Conservation (phyloP, 1,140 invertebrate genomes). For the Meteorus sp. region DNA sequence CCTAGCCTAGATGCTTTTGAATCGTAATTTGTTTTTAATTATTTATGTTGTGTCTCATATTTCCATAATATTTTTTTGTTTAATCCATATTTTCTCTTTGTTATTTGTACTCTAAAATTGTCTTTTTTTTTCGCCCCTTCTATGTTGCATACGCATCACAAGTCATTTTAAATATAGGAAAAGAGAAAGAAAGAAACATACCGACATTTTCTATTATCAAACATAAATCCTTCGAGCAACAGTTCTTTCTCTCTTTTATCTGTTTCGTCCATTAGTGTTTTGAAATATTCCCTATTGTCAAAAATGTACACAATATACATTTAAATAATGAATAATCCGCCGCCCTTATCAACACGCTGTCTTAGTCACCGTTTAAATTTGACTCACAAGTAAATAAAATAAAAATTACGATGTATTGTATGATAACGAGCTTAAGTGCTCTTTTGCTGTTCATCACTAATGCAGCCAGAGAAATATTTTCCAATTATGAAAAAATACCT, state of each 20-base stretch:
- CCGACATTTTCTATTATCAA: neutral
- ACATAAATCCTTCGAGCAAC: too few relatives aligned
- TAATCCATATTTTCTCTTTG: neutral
- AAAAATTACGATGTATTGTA: neutral
- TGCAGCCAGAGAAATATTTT: slow-evolving; percentile 19
- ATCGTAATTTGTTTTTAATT: slow-evolving; percentile 21
- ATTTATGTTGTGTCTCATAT: neutral
- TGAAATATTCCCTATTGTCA: slow-evolving; percentile 3
- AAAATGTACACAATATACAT: slow-evolving; percentile 11
- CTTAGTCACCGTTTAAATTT: neutral
- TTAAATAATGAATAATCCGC: slow-evolving; percentile 14
- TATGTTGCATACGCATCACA: slow-evolving; percentile 14
- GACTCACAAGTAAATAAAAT: neutral
- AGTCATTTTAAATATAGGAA: neutral
- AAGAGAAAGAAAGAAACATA: neutral
- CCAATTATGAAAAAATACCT: too few relatives aligned
- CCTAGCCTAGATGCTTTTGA: slow-evolving; percentile 19
- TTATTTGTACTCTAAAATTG: too few relatives aligned
- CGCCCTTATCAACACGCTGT: too few relatives aligned
- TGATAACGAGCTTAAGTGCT: neutral
- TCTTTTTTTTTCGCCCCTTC: too few relatives aligned
- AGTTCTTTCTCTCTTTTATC: slow-evolving; percentile 20
- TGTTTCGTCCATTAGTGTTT: slow-evolving; percentile 1
- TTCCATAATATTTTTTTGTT: slow-evolving; percentile 2
- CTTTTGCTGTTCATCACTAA: slow-evolving; percentile 1